Conservation (phyloP, 92 coral and sea anemone genomes). For the Porites evermanni region DNA sequence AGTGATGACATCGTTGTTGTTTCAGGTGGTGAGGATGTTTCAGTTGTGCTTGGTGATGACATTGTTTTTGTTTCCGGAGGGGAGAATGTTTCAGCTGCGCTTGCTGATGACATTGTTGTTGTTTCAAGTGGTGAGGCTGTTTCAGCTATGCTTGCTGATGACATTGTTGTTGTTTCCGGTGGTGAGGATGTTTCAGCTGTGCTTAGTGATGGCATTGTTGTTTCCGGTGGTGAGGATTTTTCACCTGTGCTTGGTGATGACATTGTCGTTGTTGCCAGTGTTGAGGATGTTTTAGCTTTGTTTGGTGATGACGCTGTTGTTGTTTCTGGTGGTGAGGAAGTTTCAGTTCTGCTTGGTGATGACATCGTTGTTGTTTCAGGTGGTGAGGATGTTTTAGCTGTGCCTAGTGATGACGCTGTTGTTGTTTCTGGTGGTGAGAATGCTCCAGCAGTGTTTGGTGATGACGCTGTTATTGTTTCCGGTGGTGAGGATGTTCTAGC, state of each 20-base stretch:
- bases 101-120: background rate
- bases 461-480: background rate
- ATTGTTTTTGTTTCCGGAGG: conserved; percentile 1
- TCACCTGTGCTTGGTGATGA: background rate
- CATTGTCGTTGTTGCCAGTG: background rate
- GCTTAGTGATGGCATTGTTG: background rate
- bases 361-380: background rate
- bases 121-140: conserved; percentile 4
- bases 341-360: too few species aligned
- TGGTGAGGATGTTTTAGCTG: background rate
- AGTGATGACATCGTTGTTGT: background rate
- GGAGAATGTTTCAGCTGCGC: background rate
- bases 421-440: too few species aligned
- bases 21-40: background rate
- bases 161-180: background rate
- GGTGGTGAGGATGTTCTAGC: background rate
- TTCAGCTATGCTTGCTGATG: conserved; percentile 7
- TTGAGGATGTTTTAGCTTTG: background rate
- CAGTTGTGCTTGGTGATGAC: too few species aligned
- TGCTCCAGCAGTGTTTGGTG: background rate
- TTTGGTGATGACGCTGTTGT: background rate
- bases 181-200: background rate
- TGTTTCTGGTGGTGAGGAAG: background rate
- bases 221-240: background rate
- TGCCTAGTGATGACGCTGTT: background rate